phyloP scores from a whole-genome alignment of 2,797 vertebrate species.

The Pipistrellus pipistrellus region DNA sequence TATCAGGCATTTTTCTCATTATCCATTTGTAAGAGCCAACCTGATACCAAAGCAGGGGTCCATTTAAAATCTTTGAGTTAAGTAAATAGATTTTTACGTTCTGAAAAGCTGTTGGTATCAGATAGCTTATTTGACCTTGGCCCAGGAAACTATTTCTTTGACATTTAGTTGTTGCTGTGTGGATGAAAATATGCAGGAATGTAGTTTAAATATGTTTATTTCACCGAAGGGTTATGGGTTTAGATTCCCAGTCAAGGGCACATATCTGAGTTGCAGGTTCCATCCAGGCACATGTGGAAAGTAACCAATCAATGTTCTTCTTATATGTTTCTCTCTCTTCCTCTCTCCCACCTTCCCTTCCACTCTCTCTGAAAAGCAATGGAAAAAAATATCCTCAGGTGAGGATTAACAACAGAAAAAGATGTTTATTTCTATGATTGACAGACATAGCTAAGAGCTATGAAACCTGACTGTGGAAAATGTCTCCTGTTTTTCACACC shows the following conservation, averaged over 20 bases:
- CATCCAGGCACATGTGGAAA: not conserved
- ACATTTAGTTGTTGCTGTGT: constrained; percentile 26
- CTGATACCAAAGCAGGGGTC: not conserved
- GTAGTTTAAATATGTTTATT: constrained; percentile 40
- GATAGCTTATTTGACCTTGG: constrained; percentile 52
- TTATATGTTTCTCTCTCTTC: not conserved
- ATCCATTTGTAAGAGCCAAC: not conserved
- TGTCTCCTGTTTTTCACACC: constrained; percentile 67
- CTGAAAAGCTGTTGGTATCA: not conserved
- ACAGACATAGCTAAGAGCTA: constrained; percentile 44
- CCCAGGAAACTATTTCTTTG: constrained; percentile 5
- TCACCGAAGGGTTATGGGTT: not conserved
- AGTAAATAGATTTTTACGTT: not conserved
- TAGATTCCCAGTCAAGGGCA: not conserved
- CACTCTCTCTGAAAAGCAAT: not conserved
- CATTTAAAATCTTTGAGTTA: constrained; percentile 31
- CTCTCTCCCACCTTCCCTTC: not conserved
- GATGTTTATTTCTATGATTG: constrained; percentile 55
- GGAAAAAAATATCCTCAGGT: not conserved
- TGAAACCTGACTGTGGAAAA: constrained; percentile 65
- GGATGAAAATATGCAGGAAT: constrained; percentile 58
- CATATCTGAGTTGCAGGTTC: not conserved
- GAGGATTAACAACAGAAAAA: not conserved
- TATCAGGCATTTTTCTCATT: not conserved
- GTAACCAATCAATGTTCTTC: not conserved